Percentiles rank a stretch among this genome's conserved stretches.
Conservation (phyloP, 2,113 vertebrate genomes). For the Strigops habroptila region DNA sequence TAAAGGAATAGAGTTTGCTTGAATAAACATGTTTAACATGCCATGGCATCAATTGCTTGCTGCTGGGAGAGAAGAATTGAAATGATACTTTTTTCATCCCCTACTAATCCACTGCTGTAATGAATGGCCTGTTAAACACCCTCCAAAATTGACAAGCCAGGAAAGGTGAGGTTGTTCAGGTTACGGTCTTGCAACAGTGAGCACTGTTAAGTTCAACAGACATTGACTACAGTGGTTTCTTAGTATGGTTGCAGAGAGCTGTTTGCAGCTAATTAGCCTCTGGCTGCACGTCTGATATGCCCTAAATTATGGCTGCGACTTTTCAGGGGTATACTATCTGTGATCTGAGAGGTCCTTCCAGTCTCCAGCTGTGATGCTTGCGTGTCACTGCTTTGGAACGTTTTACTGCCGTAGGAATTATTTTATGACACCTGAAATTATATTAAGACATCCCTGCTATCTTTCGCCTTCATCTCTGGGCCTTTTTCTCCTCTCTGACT, state of each 20-base stretch:
- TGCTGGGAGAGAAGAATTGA: conserved; percentile 15
- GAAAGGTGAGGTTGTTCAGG: neutral
- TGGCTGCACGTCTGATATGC: neutral
- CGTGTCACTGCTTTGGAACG: neutral
- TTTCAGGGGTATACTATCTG: neutral
- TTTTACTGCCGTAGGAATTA: neutral
- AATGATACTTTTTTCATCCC: conserved; percentile 60
- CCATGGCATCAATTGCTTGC: neutral
- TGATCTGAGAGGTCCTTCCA: neutral
- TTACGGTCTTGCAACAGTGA: neutral
- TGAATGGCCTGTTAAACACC: conserved; percentile 19
- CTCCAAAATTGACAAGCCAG: neutral
- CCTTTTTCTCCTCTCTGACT: neutral
- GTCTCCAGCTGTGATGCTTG: neutral
- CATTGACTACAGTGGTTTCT: neutral
- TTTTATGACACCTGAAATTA: neutral
- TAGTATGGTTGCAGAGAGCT: neutral
- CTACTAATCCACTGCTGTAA: conserved; percentile 35
- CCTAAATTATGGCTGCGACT: neutral
- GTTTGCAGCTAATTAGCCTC: neutral
- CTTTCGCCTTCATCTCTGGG: neutral
- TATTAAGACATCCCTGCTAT: neutral
- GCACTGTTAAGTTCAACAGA: neutral
- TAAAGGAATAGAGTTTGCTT: conserved; percentile 2
- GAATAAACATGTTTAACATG: conserved; percentile 64